These are phyloP conservation scores for Desoria tigrina DNA, from an alignment of 2,888 invertebrate species.

Conservation along the genomic window DNA sequence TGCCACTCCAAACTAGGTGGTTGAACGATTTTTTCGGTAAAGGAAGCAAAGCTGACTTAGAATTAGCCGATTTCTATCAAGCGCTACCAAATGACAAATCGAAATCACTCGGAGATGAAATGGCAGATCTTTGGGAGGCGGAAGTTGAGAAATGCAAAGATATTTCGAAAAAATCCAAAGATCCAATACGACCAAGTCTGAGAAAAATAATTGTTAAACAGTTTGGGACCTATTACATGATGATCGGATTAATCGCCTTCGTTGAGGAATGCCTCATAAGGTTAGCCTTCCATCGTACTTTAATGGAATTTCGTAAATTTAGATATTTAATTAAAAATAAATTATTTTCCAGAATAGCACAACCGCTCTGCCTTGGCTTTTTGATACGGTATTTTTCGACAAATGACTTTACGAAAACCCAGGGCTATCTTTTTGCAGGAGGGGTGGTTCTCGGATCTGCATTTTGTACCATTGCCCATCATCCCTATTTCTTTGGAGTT, in stretches of 20 bases:
- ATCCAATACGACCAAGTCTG: slow-evolving; percentile 55
- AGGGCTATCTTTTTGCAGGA: slow-evolving; percentile 58
- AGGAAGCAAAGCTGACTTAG: slow-evolving; percentile 72
- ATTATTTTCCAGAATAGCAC: slow-evolving; percentile 38
- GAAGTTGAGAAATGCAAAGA: slow-evolving; percentile 39
- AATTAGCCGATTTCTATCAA: slow-evolving; percentile 72
- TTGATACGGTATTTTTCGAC: slow-evolving; percentile 48
- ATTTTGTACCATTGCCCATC: slow-evolving; percentile 58
- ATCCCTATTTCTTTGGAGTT: slow-evolving; percentile 61
- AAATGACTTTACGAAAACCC: slow-evolving; percentile 31
- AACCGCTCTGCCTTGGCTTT: slow-evolving; percentile 50
- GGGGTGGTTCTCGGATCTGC: slow-evolving; percentile 54
- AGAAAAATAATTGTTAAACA: slow-evolving; percentile 55
- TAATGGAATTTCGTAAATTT: not conserved
- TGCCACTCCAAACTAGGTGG: slow-evolving; percentile 68
- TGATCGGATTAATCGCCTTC: slow-evolving; percentile 56
- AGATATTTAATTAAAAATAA: no score
- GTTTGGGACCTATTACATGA: slow-evolving; percentile 56
- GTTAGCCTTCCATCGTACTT: slow-evolving; percentile 24
- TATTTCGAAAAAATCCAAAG: slow-evolving; percentile 4
- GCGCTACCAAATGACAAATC: slow-evolving; percentile 71
- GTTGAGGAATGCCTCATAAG: slow-evolving; percentile 55
- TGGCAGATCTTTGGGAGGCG: slow-evolving; percentile 58
- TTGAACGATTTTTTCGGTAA: slow-evolving; percentile 73
- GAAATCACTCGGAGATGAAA: slow-evolving; percentile 66